Evolutionary conservation across 2,888 invertebrate genomes (phyloP).

Genomic region (Sicus ferrugineus): DNA sequence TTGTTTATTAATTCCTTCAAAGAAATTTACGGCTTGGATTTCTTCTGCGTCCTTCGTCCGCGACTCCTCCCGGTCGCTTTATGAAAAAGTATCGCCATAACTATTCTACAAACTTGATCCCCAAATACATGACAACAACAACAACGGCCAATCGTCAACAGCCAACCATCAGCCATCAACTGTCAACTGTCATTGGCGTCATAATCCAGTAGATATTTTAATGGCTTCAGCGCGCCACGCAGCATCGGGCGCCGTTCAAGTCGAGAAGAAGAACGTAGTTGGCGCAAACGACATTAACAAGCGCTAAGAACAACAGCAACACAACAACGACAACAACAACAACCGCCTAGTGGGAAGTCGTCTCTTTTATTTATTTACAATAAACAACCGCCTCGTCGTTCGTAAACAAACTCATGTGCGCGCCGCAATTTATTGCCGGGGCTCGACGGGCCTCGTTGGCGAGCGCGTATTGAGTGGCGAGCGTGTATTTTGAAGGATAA

Average conservation of each 20-base stretch:
- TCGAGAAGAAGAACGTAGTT: no score
- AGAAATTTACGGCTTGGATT: constrained; percentile 10
- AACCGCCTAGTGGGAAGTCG: constrained; percentile 50
- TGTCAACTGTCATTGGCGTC: constrained; percentile 16
- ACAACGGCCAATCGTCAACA: background rate
- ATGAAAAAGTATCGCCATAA: background rate
- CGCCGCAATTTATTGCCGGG: no score
- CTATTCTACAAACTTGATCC: background rate
- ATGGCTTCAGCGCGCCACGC: constrained; percentile 7
- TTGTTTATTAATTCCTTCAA: background rate
- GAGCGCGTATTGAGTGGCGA: no score
- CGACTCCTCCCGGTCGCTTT: background rate
- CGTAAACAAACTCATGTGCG: constrained; percentile 7
- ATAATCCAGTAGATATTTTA: constrained; percentile 28
- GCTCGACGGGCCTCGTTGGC: no score
- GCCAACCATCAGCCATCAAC: no score
- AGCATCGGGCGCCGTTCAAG: background rate
- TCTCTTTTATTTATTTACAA: constrained; percentile 58
- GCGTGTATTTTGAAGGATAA: no score
- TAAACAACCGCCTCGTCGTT: constrained; percentile 49
- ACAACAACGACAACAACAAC: constrained; percentile 41
- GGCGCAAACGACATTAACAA: constrained; percentile 5
- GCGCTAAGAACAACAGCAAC: constrained; percentile 16
- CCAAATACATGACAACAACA: constrained; percentile 3
- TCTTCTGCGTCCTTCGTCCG: background rate